phyloP scores from a whole-genome alignment of 2,113 vertebrate species.

The Galemys pyrenaicus region DNA sequence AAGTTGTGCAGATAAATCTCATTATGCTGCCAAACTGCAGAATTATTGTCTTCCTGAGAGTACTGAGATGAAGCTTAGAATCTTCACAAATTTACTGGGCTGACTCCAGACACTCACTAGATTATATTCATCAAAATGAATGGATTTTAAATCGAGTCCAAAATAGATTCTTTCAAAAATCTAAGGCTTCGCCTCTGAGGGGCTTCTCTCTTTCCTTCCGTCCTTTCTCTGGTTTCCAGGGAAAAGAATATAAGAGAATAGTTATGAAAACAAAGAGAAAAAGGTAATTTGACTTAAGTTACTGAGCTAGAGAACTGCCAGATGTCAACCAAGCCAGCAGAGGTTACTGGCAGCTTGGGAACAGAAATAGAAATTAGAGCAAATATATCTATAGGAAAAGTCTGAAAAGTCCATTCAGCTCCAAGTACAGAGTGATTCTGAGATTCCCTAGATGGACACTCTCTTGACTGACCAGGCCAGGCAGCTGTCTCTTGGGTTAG shows the following conservation, averaged over 20 bases:
- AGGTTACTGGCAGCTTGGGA: constrained; percentile 56
- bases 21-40: constrained; percentile 52
- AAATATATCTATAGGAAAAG: constrained; percentile 33
- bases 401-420: constrained; percentile 49
- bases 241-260: constrained; percentile 28
- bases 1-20: constrained; percentile 73
- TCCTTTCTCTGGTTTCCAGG: not conserved
- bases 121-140: constrained; percentile 76
- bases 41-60: constrained; percentile 69
- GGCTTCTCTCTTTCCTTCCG: constrained; percentile 25
- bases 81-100: constrained; percentile 72
- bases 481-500: not conserved
- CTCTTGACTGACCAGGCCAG: not conserved
- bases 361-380: constrained; percentile 69
- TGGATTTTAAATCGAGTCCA: constrained; percentile 69
- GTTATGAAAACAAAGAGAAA: constrained; percentile 65
- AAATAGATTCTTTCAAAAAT: constrained; percentile 62
- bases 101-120: constrained; percentile 65
- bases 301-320: constrained; percentile 59
- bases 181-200: constrained; percentile 60
- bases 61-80: constrained; percentile 53
- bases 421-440: not conserved
- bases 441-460: not conserved
- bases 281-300: constrained; percentile 56
- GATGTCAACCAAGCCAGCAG: not conserved